A percentile compares a stretch with the other conserved stretches of the same genome.
Conservation (phyloP, 2,113 vertebrate species). For the Poecilia latipinna region DNA sequence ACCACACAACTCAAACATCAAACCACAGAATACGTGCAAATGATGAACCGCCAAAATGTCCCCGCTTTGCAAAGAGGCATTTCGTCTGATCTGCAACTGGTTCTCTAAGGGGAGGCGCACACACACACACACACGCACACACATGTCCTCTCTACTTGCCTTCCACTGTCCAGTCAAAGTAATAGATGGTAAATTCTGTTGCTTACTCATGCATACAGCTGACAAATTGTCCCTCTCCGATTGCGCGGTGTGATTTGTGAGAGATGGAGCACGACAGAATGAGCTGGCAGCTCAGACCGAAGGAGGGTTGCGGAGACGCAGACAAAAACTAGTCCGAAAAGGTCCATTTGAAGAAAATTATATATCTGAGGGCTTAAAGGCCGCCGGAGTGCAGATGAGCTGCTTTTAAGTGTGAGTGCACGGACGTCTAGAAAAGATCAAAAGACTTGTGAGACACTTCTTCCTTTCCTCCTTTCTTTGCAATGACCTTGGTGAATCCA, state of each 20-base stretch:
- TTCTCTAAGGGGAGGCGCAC: conserved; percentile 11
- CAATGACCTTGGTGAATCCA: conserved; percentile 70
- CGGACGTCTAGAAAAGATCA: conserved; percentile 47
- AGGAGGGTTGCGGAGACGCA: conserved; percentile 73
- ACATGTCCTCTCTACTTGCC: conserved; percentile 14
- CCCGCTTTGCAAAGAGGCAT: conserved; percentile 27
- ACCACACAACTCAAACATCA: not conserved
- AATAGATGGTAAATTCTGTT: conserved; percentile 80
- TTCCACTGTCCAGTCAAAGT: conserved; percentile 74
- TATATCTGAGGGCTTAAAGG: conserved; percentile 69
- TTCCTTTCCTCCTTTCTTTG: conserved; percentile 52
- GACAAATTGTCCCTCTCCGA: conserved; percentile 81
- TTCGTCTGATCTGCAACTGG: conserved; percentile 12
- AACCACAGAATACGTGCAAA: conserved; percentile 10
- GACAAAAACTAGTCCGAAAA: conserved; percentile 63
- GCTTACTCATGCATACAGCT: conserved; percentile 81
- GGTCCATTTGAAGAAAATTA: conserved; percentile 80
- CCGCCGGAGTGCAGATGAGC: conserved; percentile 42
- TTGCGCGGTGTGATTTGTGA: conserved; percentile 74
- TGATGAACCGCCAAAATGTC: conserved; percentile 18
- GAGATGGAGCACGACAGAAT: conserved; percentile 68
- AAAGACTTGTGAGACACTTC: conserved; percentile 53
- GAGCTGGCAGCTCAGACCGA: conserved; percentile 69
- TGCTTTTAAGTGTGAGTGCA: conserved; percentile 26
- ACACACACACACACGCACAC: conserved; percentile 10